A percentile compares a stretch with the other conserved stretches of the same genome.
Evolutionary conservation across 2,113 vertebrate genomes (phyloP).

Genomic region (Pedetes capensis): DNA sequence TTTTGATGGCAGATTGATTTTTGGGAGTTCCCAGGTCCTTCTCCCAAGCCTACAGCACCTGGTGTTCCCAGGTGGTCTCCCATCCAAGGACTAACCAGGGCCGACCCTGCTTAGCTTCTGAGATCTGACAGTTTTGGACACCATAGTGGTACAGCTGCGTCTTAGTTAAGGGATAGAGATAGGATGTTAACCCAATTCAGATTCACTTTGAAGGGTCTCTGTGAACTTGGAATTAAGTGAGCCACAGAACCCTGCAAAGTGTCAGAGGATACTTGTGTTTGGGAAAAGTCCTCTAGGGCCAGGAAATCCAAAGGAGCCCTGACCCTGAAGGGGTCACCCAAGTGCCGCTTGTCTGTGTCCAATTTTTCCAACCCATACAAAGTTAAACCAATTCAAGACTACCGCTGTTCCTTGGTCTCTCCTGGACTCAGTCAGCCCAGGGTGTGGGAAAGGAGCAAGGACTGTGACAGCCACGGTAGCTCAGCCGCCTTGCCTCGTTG

Average conservation of each 20-base stretch:
- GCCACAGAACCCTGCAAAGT: background rate
- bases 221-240: background rate
- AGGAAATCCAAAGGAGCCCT: background rate
- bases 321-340: background rate
- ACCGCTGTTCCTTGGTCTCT: background rate
- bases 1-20: no score
- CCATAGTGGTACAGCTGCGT: no score
- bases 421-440: no score
- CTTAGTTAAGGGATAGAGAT: background rate
- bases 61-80: no score
- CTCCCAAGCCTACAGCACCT: no score
- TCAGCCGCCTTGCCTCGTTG: accelerated
- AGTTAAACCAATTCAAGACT: background rate
- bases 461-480: no score
- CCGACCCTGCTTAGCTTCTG: no score
- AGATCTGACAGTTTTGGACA: no score
- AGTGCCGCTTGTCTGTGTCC: background rate
- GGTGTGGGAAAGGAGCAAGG: no score
- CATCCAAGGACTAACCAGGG: no score
- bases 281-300: background rate
- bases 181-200: background rate
- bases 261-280: background rate
- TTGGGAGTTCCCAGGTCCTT: no score
- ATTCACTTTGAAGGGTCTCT: background rate
- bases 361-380: background rate